Evolutionary conservation across 1,140 invertebrate species (phyloP).

Genomic region (Diachasmimorpha longicaudata): DNA sequence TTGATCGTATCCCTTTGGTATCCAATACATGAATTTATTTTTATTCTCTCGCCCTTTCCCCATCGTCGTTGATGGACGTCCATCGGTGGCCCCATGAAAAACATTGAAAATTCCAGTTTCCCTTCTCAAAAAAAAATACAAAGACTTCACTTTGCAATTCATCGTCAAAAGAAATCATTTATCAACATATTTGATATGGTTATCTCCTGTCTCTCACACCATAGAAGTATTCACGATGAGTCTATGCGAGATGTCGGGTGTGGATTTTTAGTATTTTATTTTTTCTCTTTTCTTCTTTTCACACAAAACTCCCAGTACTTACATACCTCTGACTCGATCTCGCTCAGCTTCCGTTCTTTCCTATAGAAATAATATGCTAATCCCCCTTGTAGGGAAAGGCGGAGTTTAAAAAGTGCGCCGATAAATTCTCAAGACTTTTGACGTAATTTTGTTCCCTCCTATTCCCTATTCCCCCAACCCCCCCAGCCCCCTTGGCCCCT

Average conservation of each 20-base stretch:
- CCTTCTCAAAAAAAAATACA: not conserved
- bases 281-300: not conserved
- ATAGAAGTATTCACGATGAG: constrained; percentile 18
- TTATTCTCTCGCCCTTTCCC: not conserved
- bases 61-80: not conserved
- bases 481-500: too few relatives aligned
- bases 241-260: not conserved
- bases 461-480: constrained; percentile 31
- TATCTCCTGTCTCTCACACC: constrained; percentile 31
- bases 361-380: constrained; percentile 64
- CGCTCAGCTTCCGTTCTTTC: constrained; percentile 39
- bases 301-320: constrained; percentile 25
- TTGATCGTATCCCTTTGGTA: not conserved
- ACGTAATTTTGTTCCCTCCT: constrained; percentile 54
- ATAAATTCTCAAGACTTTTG: constrained; percentile 63
- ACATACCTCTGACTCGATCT: constrained; percentile 36
- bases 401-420: constrained; percentile 62
- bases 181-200: constrained; percentile 65
- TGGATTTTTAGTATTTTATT: constrained; percentile 1
- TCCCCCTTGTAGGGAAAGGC: constrained; percentile 48
- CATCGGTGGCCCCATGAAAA: not conserved
- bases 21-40: not conserved
- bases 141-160: not conserved
- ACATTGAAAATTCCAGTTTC: not conserved
- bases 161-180: constrained; percentile 60